These are phyloP conservation scores for Eutolmus rufibarbis DNA, from an alignment of 2,888 invertebrate genomes.

Conservation along the genomic window DNA sequence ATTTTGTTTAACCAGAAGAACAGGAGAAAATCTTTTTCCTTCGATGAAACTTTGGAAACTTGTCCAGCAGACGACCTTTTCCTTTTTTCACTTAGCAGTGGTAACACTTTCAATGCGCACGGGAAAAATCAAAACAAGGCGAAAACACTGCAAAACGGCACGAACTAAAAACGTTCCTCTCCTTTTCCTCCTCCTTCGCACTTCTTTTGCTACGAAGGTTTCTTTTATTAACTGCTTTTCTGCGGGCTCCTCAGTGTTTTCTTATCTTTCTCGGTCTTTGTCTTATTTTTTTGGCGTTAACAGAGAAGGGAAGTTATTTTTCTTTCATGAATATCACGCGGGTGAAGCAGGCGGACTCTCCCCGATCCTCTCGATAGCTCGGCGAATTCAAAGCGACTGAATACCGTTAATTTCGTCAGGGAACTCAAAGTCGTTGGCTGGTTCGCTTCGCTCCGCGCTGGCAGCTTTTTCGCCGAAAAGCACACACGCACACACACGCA, in stretches of 20 bases:
- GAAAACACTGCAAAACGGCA: not conserved
- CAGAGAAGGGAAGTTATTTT: not conserved
- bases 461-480: not conserved
- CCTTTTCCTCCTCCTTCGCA: not conserved
- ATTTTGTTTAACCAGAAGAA: not conserved
- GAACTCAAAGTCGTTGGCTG: not conserved
- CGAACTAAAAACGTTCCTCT: not conserved
- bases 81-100: not conserved
- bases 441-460: not conserved
- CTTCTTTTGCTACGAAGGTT: not conserved
- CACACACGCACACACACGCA: not conserved
- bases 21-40: not conserved
- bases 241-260: not conserved
- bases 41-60: not conserved
- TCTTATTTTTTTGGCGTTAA: not conserved
- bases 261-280: not conserved
- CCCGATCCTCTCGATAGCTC: slow-evolving; percentile 49
- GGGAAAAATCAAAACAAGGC: not conserved
- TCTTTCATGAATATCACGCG: not conserved
- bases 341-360: slow-evolving; percentile 32
- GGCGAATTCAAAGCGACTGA: slow-evolving; percentile 51
- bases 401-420: not conserved
- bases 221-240: not conserved
- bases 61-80: not conserved
- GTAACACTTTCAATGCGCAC: slow-evolving; percentile 2